These are phyloP conservation scores for Cyphomyrmex costatus DNA, from an alignment of 1,140 invertebrate genomes.

Conservation along the genomic window DNA sequence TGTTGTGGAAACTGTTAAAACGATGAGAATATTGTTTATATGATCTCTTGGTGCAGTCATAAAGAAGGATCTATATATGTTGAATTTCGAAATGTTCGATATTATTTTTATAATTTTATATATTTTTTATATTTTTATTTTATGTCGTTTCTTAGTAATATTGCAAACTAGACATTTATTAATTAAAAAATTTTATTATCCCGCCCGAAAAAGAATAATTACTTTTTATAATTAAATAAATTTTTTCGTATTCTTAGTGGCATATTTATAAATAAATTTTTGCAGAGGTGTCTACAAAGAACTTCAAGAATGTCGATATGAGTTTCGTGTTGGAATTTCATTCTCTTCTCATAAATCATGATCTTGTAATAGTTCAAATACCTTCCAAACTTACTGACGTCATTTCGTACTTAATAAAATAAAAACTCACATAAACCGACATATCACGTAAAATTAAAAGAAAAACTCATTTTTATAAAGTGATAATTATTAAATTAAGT, in stretches of 20 bases:
- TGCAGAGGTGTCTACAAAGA: background rate
- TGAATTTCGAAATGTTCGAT: no score
- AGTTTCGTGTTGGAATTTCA: conserved; percentile 72
- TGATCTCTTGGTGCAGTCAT: no score
- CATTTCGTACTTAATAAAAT: background rate
- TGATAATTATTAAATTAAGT: conserved; percentile 20
- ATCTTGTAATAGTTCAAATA: conserved; percentile 44
- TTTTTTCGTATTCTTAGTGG: background rate
- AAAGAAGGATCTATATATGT: no score
- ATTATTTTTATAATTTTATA: no score
- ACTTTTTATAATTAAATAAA: conserved; percentile 22
- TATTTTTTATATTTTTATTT: no score
- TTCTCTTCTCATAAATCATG: conserved; percentile 20
- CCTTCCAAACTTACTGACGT: no score
- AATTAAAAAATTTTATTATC: no score
- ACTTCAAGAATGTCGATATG: conserved; percentile 61
- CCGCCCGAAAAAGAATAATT: background rate
- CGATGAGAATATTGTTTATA: no score
- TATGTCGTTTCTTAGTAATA: no score
- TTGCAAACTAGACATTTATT: no score
- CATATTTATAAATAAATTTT: conserved; percentile 51
- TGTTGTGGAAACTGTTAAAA: no score
- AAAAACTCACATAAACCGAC: background rate
- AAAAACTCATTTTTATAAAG: background rate
- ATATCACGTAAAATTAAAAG: background rate